phyloP scores from a whole-genome alignment of 2,797 vertebrate genomes.

The Enteromius trimaculatus region DNA sequence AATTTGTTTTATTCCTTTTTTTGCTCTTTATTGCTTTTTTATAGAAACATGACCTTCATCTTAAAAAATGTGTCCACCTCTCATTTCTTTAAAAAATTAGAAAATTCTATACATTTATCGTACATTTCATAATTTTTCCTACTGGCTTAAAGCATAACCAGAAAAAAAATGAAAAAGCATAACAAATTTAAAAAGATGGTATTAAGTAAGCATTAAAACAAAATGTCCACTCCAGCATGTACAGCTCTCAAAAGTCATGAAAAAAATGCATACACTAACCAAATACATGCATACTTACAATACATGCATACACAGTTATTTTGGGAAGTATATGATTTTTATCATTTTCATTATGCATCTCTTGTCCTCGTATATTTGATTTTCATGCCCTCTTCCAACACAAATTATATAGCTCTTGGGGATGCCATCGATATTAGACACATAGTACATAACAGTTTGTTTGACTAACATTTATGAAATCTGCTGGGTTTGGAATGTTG shows the following conservation, averaged over 20 bases:
- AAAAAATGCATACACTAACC: slow-evolving; percentile 71
- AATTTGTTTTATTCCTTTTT: slow-evolving; percentile 61
- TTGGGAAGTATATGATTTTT: slow-evolving; percentile 73
- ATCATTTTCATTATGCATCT: slow-evolving; percentile 68
- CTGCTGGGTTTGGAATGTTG: slow-evolving; percentile 39
- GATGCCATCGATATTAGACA: slow-evolving; percentile 59
- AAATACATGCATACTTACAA: slow-evolving; percentile 81
- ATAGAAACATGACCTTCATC: slow-evolving; percentile 70
- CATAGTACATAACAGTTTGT: slow-evolving; percentile 3
- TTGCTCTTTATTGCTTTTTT: slow-evolving; percentile 70
- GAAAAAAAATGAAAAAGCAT: slow-evolving; percentile 55
- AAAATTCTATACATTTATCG: slow-evolving; percentile 78
- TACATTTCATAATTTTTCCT: slow-evolving; percentile 73
- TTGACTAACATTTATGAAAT: slow-evolving; percentile 19
- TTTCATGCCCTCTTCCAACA: slow-evolving; percentile 78
- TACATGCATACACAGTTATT: slow-evolving; percentile 81
- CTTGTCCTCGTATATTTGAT: slow-evolving; percentile 66
- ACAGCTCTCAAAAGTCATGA: slow-evolving; percentile 64
- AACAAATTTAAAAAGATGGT: slow-evolving; percentile 72
- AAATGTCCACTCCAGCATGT: slow-evolving; percentile 60
- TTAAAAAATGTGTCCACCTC: slow-evolving; percentile 67
- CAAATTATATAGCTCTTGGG: slow-evolving; percentile 69
- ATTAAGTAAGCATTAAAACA: slow-evolving; percentile 75
- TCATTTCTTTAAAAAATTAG: slow-evolving; percentile 79
- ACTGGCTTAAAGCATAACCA: slow-evolving; percentile 54